Base-by-base conservation (phyloP, 2,888 invertebrate species). In the Drosophila affinis region DNA sequence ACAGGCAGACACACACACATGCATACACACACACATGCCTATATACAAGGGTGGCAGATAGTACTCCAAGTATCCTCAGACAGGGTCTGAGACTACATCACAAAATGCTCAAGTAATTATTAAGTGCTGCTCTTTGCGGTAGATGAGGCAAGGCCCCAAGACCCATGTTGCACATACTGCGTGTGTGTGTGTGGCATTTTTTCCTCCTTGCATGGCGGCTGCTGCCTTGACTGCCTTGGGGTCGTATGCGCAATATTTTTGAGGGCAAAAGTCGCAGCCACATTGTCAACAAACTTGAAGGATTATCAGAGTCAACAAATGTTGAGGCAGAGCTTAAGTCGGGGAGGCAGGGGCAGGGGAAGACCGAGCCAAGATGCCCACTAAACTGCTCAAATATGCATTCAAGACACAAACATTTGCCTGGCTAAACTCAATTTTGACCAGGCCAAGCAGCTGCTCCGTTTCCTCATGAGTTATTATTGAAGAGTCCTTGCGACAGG, bases 271-370 rank as follows among this genome's bases (percentile, higher is more conserved):
- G 62, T 70, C 51, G 75, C 75, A 68, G 81, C 64, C 81, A 75
- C 68, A 88, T 81, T 77, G 87, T 88, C 86, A 88, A 88, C 85
- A 88, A 85, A 89, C 87, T 89, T 89, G 88, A 87, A 72, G 88
- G 89, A 89, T 89, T 88, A 88, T 85, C 88, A 87, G 78, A 87
- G 89, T 88, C 88, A 89, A 89, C 89, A 88, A 61, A 88, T 65
- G 77, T 73, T 77, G 63, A 67, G 65, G 71, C 61, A 68, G 67
- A 68, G 67, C 78, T 73, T 64, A 72, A 74, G 81, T 53, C 80
- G 49, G 44, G 32, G 17, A 44, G 32, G 21, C 21, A 21, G 21
- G 21, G 32, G 21, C 21, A 21, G 21, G 21, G 21, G 3, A 21
- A 3, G 12, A 44, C 32, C 49, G 29, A 56, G 21, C 56, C 76